These are phyloP conservation scores for Epirrita christyi DNA, from an alignment of 2,888 invertebrate genomes.

Conservation along the genomic window DNA sequence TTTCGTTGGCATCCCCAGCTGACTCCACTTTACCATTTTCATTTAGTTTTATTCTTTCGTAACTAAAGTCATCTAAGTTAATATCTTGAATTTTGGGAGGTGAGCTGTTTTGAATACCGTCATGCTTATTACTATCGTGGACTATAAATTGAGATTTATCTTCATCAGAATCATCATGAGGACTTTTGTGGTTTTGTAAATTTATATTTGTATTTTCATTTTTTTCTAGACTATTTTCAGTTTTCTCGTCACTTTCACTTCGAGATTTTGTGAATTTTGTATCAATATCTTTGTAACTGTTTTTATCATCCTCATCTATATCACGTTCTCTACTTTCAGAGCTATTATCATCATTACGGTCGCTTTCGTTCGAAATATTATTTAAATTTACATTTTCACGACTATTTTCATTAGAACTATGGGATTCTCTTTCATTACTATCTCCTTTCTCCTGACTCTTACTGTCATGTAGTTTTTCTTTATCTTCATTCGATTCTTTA, in stretches of 20 bases:
- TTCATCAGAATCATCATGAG: slow-evolving; percentile 29
- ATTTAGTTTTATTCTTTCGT: slow-evolving; percentile 58
- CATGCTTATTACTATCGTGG: slow-evolving; percentile 2
- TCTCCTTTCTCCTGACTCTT: slow-evolving; percentile 6
- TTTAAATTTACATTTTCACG: slow-evolving; percentile 12
- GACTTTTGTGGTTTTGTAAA: neutral
- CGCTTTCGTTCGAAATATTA: slow-evolving; percentile 10
- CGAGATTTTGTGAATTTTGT: slow-evolving; percentile 21
- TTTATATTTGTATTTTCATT: slow-evolving; percentile 4
- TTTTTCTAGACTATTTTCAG: slow-evolving; percentile 28
- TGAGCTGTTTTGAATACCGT: slow-evolving; percentile 17
- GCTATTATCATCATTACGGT: slow-evolving; percentile 14
- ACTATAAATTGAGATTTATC: slow-evolving; percentile 22
- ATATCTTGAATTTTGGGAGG: slow-evolving; percentile 53
- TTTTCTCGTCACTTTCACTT: slow-evolving; percentile 34
- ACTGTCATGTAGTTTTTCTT: slow-evolving; percentile 8
- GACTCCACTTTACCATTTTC: slow-evolving; percentile 55
- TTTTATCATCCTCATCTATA: slow-evolving; percentile 20
- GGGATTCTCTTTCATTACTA: slow-evolving; percentile 19
- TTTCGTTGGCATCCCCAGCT: slow-evolving; percentile 46
- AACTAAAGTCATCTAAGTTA: slow-evolving; percentile 60
- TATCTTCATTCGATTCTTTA: slow-evolving; percentile 14
- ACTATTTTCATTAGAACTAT: slow-evolving; percentile 23
- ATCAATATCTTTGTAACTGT: slow-evolving; percentile 20
- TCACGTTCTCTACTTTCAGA: slow-evolving; percentile 18